Conservation (phyloP, 2,888 invertebrate species). For the Odontomyia ornata region DNA sequence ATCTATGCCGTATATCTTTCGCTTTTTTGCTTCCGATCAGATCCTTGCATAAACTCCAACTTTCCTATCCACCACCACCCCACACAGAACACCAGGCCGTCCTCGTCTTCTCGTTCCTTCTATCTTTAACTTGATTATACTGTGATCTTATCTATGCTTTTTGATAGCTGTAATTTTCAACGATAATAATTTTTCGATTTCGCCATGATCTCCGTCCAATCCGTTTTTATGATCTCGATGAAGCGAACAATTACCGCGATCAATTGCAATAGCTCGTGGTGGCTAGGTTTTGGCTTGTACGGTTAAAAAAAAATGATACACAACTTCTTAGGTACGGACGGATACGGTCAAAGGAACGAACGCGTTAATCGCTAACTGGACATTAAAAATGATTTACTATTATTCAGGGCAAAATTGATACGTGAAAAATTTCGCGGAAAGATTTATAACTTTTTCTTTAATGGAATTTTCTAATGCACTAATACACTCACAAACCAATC, state of each 20-base stretch:
- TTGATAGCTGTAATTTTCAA: constrained; percentile 30
- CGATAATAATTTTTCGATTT: constrained; percentile 36
- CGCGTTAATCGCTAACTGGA: neutral
- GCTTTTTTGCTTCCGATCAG: neutral
- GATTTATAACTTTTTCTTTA: neutral
- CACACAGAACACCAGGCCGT: neutral
- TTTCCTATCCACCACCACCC: neutral
- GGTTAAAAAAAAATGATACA: too few relatives aligned
- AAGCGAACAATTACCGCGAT: constrained; percentile 29
- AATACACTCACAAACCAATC: neutral
- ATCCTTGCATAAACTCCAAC: constrained; percentile 5
- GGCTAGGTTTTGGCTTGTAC: neutral
- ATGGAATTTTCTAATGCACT: neutral
- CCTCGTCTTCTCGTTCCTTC: neutral
- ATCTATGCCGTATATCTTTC: neutral
- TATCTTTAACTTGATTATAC: neutral
- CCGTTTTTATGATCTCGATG: constrained; percentile 35
- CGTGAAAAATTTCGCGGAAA: neutral
- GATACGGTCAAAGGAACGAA: neutral
- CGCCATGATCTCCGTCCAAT: neutral
- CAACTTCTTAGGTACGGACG: neutral
- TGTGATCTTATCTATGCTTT: constrained; percentile 31
- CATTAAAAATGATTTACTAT: constrained; percentile 5
- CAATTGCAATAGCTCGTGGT: neutral
- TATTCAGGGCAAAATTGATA: constrained; percentile 5